Evolutionary conservation across 2,113 vertebrate genomes (phyloP).

Genomic region (Nymphicus hollandicus): DNA sequence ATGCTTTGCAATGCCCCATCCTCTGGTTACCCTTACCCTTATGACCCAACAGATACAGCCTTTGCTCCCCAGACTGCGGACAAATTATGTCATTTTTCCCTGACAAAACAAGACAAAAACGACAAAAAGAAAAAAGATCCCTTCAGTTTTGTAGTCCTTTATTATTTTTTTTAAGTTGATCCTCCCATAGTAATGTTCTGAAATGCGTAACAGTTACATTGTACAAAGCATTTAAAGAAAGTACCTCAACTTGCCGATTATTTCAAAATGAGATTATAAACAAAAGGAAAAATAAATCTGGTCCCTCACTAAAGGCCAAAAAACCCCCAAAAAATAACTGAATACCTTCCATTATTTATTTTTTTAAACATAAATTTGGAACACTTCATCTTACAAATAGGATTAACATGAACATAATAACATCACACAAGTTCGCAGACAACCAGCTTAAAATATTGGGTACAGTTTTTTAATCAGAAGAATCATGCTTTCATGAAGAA

Average conservation of each 20-base stretch:
- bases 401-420: conserved; percentile 97
- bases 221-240: conserved; percentile 99
- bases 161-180: conserved; percentile 89
- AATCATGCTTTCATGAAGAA: conserved; percentile 99
- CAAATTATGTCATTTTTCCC: background rate
- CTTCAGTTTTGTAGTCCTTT: conserved; percentile 91
- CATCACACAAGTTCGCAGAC: conserved; percentile 98
- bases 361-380: conserved; percentile 87
- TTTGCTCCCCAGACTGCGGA: background rate
- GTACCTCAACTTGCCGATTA: conserved; percentile 99
- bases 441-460: conserved; percentile 94
- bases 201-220: conserved; percentile 99
- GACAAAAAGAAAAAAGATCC: conserved; percentile 33
- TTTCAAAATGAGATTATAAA: conserved; percentile 98
- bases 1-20: background rate
- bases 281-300: conserved; percentile 87
- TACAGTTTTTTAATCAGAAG: conserved; percentile 94
- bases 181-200: conserved; percentile 98
- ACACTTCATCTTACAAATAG: conserved; percentile 92
- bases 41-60: background rate
- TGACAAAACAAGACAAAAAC: background rate
- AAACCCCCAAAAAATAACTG: conserved; percentile 76
- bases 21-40: no score
- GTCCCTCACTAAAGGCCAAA: conserved; percentile 86
- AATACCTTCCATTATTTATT: conserved; percentile 89